Evolutionary conservation across 30 jellyfish, hydroid and myxozoan genomes (phyloP).

Genomic region (Aurelia coerulea): DNA sequence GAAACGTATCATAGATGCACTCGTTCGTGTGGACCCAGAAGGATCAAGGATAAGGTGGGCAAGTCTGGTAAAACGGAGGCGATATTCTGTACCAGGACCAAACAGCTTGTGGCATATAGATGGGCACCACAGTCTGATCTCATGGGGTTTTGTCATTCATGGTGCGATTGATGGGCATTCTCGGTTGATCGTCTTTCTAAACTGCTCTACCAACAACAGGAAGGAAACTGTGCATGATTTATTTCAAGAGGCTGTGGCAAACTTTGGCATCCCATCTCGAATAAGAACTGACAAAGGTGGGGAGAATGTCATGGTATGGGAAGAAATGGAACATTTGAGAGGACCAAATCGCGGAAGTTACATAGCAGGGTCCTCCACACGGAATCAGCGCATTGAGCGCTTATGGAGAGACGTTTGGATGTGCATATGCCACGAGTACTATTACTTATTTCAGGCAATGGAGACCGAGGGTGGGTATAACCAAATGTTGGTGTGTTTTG

Average conservation of each 20-base stretch:
- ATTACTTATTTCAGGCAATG: conserved; percentile 10
- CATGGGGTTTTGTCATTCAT: not conserved
- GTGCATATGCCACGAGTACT: conserved; percentile 6
- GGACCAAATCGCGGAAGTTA: conserved; percentile 15
- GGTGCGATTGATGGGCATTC: too few relatives aligned
- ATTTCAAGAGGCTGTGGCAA: too few relatives aligned
- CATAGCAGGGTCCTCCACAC: conserved; percentile 9
- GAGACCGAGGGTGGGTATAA: conserved; percentile 1
- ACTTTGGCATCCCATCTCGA: too few relatives aligned
- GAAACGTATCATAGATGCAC: not conserved
- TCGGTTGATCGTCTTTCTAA: too few relatives aligned
- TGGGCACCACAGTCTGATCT: conserved; percentile 13
- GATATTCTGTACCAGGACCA: conserved; percentile 31
- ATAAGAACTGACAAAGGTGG: too few relatives aligned
- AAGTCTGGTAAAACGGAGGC: conserved; percentile 19
- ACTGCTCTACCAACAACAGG: too few relatives aligned
- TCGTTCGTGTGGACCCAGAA: conserved; percentile 18
- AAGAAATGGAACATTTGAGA: not conserved
- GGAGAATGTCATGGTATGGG: not conserved
- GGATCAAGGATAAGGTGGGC: not conserved
- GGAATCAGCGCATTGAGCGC: too few relatives aligned
- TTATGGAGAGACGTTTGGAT: conserved; percentile 1
- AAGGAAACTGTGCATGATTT: too few relatives aligned
- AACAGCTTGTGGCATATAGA: not conserved
- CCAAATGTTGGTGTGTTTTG: too few relatives aligned